Percentiles rank a stretch among this genome's conserved stretches.
Conservation (phyloP, 2,888 invertebrate genomes). For the Leptinotarsa juncta region DNA sequence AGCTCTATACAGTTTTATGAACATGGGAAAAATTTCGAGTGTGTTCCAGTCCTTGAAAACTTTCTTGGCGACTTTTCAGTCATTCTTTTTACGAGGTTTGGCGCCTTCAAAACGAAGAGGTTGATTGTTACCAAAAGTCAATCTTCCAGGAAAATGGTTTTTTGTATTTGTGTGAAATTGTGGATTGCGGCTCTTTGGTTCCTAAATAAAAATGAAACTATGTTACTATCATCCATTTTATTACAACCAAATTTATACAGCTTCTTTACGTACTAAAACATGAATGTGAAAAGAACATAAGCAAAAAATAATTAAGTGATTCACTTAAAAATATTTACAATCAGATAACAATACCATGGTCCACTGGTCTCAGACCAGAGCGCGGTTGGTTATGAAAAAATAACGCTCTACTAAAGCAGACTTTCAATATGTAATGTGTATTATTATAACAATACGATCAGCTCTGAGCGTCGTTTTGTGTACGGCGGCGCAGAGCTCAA, state of each 20-base stretch:
- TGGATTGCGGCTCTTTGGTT: not conserved
- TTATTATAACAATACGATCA: conserved; percentile 33
- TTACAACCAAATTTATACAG: conserved; percentile 67
- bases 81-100: too few species aligned
- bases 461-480: conserved; percentile 16
- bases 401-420: conserved; percentile 65
- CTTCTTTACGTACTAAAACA: conserved; percentile 66
- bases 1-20: too few species aligned
- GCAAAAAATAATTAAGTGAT: conserved; percentile 65
- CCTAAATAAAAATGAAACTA: not conserved
- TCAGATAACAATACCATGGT: conserved; percentile 66
- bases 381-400: conserved; percentile 61
- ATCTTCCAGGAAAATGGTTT: not conserved
- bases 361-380: conserved; percentile 65
- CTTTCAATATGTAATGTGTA: conserved; percentile 50
- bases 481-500: conserved; percentile 34
- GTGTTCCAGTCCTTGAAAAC: too few species aligned
- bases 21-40: too few species aligned
- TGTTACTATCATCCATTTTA: conserved; percentile 66
- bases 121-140: too few species aligned
- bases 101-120: too few species aligned
- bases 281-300: conserved; percentile 66
- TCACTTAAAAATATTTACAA: conserved; percentile 67
- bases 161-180: not conserved
- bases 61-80: too few species aligned